Evolutionary conservation across 2,888 invertebrate genomes (phyloP), one percentile per base, ranked within the genome.

Genomic region (Cenopis cana): DNA sequence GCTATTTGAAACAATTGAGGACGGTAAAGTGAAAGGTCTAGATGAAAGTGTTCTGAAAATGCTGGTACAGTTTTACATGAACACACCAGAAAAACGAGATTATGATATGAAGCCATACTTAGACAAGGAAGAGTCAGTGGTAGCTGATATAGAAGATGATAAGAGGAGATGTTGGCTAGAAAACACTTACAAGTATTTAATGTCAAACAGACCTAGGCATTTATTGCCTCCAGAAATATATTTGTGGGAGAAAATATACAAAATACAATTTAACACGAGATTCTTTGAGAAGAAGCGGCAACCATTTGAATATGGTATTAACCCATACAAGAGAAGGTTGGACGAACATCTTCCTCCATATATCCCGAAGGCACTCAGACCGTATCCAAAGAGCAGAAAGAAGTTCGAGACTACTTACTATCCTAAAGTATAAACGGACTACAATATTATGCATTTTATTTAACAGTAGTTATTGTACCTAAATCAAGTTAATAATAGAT

Each of bases 221-320:
- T 89, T 94, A 20, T 86, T 95, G 56, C 72, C 87, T 12, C 96
- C 97, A 24, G 97, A 98, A 90, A 90, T 96, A 46, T 96, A 96
- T 80, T 85, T 95, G 69, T 98, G 98, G 98, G 97, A 98, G 82
- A 94, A 94, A 75, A 96, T 98, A 74, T 98, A 97, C 84, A 96
- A 97, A 85, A 95, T 96, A 20, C 89, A 96, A 81, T 90, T 95
- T 79, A 94, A 96, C 12, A 96, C 95, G 0, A 93, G 96, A 73
- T 94, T 94, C 60, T 85, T 95, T 87, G 97, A 97, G 64, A 92
- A 95, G 9, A 95, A 94, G 78, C 91, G 95, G 66, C 94, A 96
- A 61, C 96, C 95, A 79, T 98, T 96, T 85, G 96, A 97, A 85
- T 86, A 95, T 69, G 89, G 81, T 29, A 85, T 94, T 20, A 94